Conservation (phyloP, 2,888 invertebrate species). For the Ferdinandea cuprea region DNA sequence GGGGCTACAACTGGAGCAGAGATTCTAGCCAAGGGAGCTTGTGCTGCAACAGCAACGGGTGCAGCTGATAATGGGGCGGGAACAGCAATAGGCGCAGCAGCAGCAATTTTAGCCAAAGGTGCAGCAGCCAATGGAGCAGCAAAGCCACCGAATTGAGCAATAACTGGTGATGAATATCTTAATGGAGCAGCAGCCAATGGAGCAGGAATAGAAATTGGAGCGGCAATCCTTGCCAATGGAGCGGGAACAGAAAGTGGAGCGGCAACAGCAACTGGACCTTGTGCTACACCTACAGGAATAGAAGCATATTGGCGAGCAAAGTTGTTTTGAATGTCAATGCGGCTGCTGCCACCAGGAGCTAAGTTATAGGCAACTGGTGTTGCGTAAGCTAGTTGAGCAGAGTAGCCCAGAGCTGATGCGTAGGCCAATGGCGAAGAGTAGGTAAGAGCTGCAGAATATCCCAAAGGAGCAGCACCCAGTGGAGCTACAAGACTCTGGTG, state of each 20-base stretch:
- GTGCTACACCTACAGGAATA: constrained; percentile 82
- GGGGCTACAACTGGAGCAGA: constrained; percentile 75
- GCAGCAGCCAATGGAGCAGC: constrained; percentile 21
- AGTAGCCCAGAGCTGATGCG: constrained; percentile 76
- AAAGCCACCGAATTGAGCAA: constrained; percentile 45
- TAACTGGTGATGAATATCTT: constrained; percentile 22
- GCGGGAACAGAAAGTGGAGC: constrained; percentile 42
- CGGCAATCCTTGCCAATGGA: constrained; percentile 7
- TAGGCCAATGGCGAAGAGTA: constrained; percentile 64
- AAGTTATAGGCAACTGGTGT: constrained; percentile 37
- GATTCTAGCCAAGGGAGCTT: constrained; percentile 5
- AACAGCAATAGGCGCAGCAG: constrained; percentile 75
- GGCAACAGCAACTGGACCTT: constrained; percentile 77
- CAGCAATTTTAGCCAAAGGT: constrained; percentile 41
- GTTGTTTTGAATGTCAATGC: constrained; percentile 67
- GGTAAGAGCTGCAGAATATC: constrained; percentile 76
- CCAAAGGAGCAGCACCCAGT: constrained; percentile 73
- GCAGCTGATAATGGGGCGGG: constrained; percentile 48
- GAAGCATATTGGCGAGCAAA: constrained; percentile 80
- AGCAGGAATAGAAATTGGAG: constrained; percentile 68
- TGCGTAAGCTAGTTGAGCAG: constrained; percentile 35
- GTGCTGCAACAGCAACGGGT: constrained; percentile 68
- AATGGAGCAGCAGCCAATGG: constrained; percentile 23
- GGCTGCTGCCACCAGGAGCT: constrained; percentile 54
- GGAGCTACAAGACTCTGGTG: constrained; percentile 60